phyloP scores from a whole-genome alignment of 2,113 vertebrate genomes.

The Lutjanus erythropterus region DNA sequence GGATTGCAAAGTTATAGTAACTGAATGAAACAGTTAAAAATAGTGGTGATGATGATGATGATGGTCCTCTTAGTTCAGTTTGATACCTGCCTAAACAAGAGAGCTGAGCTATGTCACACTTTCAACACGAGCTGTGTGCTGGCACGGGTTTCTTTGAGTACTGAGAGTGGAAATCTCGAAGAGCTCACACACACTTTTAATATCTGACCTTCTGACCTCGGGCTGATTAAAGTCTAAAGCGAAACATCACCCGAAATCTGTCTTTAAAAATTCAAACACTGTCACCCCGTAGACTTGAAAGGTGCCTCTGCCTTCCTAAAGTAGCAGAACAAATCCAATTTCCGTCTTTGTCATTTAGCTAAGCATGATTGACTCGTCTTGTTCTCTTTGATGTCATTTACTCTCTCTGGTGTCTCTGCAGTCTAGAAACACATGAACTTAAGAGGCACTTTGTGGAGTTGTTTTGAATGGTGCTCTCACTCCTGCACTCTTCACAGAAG shows the following conservation, averaged over 20 bases:
- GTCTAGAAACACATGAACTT: slow-evolving; percentile 3
- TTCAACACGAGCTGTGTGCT: neutral
- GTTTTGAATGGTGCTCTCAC: neutral
- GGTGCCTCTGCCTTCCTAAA: slow-evolving; percentile 22
- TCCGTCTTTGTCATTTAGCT: slow-evolving; percentile 41
- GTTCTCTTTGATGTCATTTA: slow-evolving; percentile 15
- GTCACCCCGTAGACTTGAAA: neutral
- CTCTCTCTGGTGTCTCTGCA: neutral
- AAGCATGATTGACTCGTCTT: slow-evolving; percentile 43
- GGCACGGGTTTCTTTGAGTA: neutral
- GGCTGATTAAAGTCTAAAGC: slow-evolving; percentile 11
- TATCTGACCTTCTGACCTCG: slow-evolving; percentile 7
- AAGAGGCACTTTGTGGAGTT: neutral
- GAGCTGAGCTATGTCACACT: neutral
- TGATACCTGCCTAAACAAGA: no score
- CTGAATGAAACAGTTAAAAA: neutral
- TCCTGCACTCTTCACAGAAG: neutral
- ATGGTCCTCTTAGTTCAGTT: neutral
- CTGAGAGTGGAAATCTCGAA: neutral
- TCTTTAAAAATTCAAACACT: slow-evolving; percentile 1
- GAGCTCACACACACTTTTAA: no score
- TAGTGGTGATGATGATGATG: no score
- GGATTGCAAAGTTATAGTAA: neutral
- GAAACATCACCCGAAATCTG: neutral
- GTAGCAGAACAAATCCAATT: slow-evolving; percentile 53